These are phyloP conservation scores for Caenorhabditis latens DNA, from an alignment of 1,140 invertebrate genomes.

Conservation along the genomic window DNA sequence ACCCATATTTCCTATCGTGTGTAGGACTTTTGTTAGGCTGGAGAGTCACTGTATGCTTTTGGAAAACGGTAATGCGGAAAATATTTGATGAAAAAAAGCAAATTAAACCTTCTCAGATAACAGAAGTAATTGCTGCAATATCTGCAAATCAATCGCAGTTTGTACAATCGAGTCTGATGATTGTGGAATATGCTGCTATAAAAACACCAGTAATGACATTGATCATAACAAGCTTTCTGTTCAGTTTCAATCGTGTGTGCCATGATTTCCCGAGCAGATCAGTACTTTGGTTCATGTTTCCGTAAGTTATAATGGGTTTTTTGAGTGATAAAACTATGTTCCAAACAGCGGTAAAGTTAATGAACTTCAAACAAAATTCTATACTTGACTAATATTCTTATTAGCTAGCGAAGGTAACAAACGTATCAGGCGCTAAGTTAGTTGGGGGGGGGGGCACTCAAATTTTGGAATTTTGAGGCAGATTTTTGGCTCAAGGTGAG, in stretches of 20 bases:
- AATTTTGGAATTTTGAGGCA: too few relatives aligned
- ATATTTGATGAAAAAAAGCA: constrained; percentile 11
- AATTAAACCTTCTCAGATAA: constrained; percentile 67
- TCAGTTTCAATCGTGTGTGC: constrained; percentile 84
- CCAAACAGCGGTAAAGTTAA: too few relatives aligned
- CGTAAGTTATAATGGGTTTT: constrained; percentile 83
- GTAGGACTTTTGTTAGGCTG: constrained; percentile 86
- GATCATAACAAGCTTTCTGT: constrained; percentile 74
- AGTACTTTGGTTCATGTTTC: constrained; percentile 88
- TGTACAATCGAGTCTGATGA: constrained; percentile 32
- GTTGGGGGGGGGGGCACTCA: too few relatives aligned
- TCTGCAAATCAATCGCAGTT: constrained; percentile 50
- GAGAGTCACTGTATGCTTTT: constrained; percentile 84
- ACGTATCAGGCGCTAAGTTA: too few relatives aligned
- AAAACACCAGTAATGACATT: constrained; percentile 76
- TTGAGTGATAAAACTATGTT: background rate
- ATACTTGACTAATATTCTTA: too few relatives aligned
- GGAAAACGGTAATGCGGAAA: constrained; percentile 79
- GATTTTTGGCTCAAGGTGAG: too few relatives aligned
- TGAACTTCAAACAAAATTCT: too few relatives aligned
- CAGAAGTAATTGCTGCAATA: constrained; percentile 51
- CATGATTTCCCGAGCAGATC: constrained; percentile 84
- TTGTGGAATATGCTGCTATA: constrained; percentile 71
- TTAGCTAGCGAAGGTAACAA: too few relatives aligned
- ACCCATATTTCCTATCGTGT: constrained; percentile 87